phyloP scores from a whole-genome alignment of 2,797 vertebrate genomes.

The Emys orbicularis region DNA sequence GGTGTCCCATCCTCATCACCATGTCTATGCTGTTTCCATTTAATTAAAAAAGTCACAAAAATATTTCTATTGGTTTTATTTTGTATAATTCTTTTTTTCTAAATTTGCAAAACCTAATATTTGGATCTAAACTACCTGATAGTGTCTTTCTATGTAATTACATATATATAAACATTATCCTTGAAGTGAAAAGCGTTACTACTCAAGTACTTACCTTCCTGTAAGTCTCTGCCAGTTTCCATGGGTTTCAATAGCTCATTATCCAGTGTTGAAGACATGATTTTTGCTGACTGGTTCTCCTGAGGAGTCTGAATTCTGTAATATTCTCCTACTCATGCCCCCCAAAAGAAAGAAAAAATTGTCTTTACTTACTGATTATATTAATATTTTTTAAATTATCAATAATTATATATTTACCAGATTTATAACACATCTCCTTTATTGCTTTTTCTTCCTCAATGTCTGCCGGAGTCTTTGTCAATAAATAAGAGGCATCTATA shows the following conservation, averaged over 20 bases:
- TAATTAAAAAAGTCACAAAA: not conserved
- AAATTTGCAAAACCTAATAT: not conserved
- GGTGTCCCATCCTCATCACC: not conserved
- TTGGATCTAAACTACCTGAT: not conserved
- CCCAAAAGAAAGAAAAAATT: not conserved
- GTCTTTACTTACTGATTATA: constrained; percentile 24
- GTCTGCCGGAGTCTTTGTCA: constrained; percentile 76
- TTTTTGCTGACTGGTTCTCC: constrained; percentile 47
- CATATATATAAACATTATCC: not conserved
- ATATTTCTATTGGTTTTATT: not conserved
- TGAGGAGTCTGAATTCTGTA: constrained; percentile 73
- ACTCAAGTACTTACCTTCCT: constrained; percentile 76
- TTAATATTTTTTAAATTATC: not conserved
- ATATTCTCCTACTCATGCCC: constrained; percentile 76
- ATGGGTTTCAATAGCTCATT: constrained; percentile 66
- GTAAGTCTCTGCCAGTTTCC: constrained; percentile 70
- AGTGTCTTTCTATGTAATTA: not conserved
- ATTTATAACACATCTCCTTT: constrained; percentile 80
- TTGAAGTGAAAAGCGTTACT: not conserved
- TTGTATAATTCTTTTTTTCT: not conserved
- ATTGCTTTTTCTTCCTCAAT: constrained; percentile 82
- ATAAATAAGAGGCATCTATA: constrained; percentile 73
- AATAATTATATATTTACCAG: constrained; percentile 73
- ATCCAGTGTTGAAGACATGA: constrained; percentile 16
- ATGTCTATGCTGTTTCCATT: not conserved